Percentiles rank a stretch among this genome's conserved stretches.
These are phyloP conservation scores for Gavia stellata DNA, from an alignment of 2,113 vertebrate species.

Conservation along the genomic window DNA sequence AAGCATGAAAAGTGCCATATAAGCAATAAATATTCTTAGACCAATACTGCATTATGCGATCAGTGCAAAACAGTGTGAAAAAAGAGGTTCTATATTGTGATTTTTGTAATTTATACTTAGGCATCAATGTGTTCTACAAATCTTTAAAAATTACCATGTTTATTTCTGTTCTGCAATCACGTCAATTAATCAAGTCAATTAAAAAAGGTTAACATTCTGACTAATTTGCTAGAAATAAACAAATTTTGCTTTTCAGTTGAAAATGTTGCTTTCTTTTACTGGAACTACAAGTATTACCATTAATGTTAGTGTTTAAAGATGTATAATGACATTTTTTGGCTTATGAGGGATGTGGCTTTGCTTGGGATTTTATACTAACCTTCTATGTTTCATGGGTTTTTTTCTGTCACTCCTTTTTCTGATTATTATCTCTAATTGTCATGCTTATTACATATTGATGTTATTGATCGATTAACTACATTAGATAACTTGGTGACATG, in stretches of 20 bases:
- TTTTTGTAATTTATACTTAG: not conserved
- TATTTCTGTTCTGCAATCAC: not conserved
- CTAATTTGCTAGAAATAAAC: not conserved
- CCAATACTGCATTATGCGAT: not conserved
- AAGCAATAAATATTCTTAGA: not conserved
- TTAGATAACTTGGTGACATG: not conserved
- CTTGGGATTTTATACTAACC: not conserved
- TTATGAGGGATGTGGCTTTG: not conserved
- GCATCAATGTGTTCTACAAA: not conserved
- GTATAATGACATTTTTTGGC: not conserved
- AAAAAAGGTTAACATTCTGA: not conserved
- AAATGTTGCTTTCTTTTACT: not conserved
- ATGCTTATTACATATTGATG: not conserved
- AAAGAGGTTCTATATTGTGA: not conserved
- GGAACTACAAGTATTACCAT: not conserved
- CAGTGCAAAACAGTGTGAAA: not conserved
- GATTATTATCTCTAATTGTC: not conserved
- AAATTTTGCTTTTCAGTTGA: not conserved
- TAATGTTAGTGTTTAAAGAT: not conserved
- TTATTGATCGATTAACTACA: not conserved
- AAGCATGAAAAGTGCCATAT: not conserved
- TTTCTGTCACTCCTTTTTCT: not conserved
- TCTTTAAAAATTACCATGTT: not conserved
- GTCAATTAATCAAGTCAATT: not conserved
- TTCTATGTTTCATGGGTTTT: not conserved